Evolutionary conservation across 2,113 vertebrate genomes (phyloP).

Genomic region (Semicossyphus pulcher): DNA sequence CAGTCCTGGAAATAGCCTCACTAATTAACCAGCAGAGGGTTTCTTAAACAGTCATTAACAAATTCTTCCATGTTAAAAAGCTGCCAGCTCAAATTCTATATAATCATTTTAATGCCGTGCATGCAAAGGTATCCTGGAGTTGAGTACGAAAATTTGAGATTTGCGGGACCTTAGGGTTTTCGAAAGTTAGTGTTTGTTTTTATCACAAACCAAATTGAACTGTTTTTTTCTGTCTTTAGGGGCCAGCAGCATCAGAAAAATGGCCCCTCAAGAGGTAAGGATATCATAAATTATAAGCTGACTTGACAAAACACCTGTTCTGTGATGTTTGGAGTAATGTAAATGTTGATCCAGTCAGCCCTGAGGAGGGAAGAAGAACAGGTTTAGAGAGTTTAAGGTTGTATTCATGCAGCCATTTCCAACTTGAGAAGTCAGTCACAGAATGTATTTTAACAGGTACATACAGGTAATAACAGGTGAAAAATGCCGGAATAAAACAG

Average conservation of each 20-base stretch:
- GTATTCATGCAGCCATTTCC: background rate
- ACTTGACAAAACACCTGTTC: background rate
- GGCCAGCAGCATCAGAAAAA: conserved; percentile 81
- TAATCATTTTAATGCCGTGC: conserved; percentile 27
- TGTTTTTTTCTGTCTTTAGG: conserved; percentile 65
- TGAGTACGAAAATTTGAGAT: background rate
- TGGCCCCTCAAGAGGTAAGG: conserved; percentile 82
- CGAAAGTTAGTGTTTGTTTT: too few species aligned
- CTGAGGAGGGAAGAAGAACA: conserved; percentile 1
- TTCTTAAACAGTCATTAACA: conserved; percentile 39
- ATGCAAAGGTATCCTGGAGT: background rate
- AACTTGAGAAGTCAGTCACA: background rate
- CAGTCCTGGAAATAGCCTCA: conserved; percentile 64
- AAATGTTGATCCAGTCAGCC: conserved; percentile 28
- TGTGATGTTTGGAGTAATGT: background rate
- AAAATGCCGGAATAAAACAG: background rate
- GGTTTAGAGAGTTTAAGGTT: background rate
- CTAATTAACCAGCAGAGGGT: conserved; percentile 57
- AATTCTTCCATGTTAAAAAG: conserved; percentile 36
- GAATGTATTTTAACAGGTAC: background rate
- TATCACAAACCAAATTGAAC: too few species aligned
- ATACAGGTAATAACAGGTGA: background rate
- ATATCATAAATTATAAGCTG: background rate
- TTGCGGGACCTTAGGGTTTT: too few species aligned
- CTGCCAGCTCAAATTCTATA: conserved; percentile 12